A percentile compares a stretch with the other conserved stretches of the same genome.
Conservation (phyloP, 2,113 vertebrate genomes). For the Gobio gobio region DNA sequence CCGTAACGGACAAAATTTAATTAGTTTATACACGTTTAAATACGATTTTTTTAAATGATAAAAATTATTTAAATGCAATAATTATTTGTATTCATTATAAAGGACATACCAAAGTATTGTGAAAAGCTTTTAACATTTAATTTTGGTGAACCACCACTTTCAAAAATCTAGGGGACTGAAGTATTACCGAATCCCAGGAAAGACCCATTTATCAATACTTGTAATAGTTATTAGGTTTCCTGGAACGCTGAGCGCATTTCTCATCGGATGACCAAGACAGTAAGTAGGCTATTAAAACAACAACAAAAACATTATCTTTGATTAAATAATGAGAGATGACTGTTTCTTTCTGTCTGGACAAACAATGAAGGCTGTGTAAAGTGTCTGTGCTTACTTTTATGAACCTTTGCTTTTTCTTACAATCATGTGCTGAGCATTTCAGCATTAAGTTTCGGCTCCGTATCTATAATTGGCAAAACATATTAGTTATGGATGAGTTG, state of each 20-base stretch:
- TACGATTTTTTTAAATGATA: too few species aligned
- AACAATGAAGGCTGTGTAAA: too few species aligned
- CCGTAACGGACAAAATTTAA: too few species aligned
- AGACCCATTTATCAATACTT: not conserved
- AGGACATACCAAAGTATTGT: too few species aligned
- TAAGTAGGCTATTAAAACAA: not conserved
- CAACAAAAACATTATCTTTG: not conserved
- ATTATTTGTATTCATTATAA: too few species aligned
- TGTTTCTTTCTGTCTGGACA: not conserved
- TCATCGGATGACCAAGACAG: not conserved
- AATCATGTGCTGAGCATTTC: not conserved
- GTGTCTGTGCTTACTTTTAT: too few species aligned
- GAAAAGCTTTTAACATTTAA: too few species aligned
- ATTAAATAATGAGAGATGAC: not conserved
- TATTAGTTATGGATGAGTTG: not conserved
- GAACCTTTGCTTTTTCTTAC: not conserved
- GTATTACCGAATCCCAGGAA: too few species aligned
- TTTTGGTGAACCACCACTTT: too few species aligned
- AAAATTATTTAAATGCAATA: too few species aligned
- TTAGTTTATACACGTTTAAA: too few species aligned
- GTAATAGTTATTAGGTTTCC: not conserved
- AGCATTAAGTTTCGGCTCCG: not conserved
- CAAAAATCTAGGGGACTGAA: too few species aligned
- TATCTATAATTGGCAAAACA: not conserved
- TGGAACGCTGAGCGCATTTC: not conserved